These are phyloP conservation scores for Oreamnos americanus DNA, from an alignment of 2,113 vertebrate species.

Conservation along the genomic window DNA sequence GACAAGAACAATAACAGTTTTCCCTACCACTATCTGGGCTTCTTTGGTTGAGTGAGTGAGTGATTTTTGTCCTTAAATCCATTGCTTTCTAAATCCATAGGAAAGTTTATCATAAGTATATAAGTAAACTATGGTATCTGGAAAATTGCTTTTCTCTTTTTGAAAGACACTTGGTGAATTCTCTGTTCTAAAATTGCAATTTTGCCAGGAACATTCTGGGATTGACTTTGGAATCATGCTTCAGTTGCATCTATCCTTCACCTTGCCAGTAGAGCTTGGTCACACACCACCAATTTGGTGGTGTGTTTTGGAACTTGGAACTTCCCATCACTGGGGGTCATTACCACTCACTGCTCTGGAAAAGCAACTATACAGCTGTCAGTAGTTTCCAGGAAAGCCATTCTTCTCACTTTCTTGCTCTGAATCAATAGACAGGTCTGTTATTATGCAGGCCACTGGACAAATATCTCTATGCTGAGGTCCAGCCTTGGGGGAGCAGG, in stretches of 20 bases:
- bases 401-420: not conserved
- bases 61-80: not conserved
- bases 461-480: not conserved
- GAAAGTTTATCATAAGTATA: not conserved
- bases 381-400: not conserved
- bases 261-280: not conserved
- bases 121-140: not conserved
- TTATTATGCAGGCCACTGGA: not conserved
- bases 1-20: not conserved
- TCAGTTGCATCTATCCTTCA: not conserved
- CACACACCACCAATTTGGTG: not conserved
- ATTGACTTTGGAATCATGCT: constrained; percentile 5
- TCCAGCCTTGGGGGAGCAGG: not conserved
- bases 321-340: not conserved
- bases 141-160: constrained; percentile 27
- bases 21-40: not conserved
- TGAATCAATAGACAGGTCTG: constrained; percentile 29
- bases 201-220: not conserved
- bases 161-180: constrained; percentile 31
- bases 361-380: constrained; percentile 15
- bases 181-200: constrained; percentile 1
- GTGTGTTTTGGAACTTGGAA: constrained; percentile 27
- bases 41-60: not conserved
- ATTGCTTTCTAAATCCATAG: not conserved
- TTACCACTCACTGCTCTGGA: not conserved